Conservation (phyloP, 1,140 invertebrate genomes). For the Galendromus occidentalis region DNA sequence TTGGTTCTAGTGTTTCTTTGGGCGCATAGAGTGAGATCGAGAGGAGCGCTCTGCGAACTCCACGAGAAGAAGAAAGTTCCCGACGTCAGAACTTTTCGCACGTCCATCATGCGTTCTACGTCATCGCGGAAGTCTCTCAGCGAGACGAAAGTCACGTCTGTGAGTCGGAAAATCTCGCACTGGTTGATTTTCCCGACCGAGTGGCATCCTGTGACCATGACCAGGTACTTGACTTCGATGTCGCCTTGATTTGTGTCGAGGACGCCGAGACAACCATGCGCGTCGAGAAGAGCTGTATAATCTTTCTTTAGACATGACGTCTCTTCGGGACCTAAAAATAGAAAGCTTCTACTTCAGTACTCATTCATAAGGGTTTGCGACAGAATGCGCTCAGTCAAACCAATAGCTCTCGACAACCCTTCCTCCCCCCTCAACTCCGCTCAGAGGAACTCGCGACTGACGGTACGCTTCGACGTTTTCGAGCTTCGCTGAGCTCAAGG, state of each 20-base stretch:
- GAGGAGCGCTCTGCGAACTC: conserved; percentile 28
- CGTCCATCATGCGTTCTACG: conserved; percentile 56
- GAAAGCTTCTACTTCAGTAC: not conserved
- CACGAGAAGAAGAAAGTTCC: conserved; percentile 93
- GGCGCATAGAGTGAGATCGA: conserved; percentile 80
- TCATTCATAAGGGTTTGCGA: too few species aligned
- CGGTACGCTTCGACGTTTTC: too few species aligned
- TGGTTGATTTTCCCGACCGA: conserved; percentile 83
- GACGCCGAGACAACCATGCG: conserved; percentile 76
- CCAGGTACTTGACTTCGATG: conserved; percentile 57
- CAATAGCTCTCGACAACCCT: too few species aligned
- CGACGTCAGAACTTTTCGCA: conserved; percentile 60
- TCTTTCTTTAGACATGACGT: conserved; percentile 64
- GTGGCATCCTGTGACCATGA: conserved; percentile 78
- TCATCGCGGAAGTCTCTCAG: conserved; percentile 50
- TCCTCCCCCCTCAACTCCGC: too few species aligned
- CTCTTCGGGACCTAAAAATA: conserved; percentile 40
- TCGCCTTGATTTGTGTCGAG: conserved; percentile 47
- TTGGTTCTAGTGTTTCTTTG: conserved; percentile 56
- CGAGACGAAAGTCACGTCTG: conserved; percentile 69
- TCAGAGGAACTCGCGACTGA: too few species aligned
- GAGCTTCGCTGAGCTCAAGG: too few species aligned
- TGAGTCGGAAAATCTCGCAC: conserved; percentile 79
- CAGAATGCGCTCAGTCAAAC: too few species aligned
- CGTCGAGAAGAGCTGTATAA: conserved; percentile 71